Evolutionary conservation across 2,888 invertebrate species (phyloP).

Genomic region (Tipula lateralis): DNA sequence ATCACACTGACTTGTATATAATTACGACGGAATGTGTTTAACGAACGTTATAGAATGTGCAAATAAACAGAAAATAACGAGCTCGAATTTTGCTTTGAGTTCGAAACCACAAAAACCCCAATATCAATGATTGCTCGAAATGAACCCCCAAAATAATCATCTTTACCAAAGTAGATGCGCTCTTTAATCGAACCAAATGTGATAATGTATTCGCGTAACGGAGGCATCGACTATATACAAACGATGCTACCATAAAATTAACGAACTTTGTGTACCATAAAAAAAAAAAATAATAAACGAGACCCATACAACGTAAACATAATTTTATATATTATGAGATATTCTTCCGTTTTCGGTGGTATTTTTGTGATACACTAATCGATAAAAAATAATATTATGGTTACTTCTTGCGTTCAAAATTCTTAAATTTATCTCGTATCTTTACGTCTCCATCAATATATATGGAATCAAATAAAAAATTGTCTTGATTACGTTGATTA

Average conservation of each 20-base stretch:
- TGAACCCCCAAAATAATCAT: not conserved
- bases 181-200: not conserved
- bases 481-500: slow-evolving; percentile 9
- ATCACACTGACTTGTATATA: not conserved
- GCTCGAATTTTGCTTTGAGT: not conserved
- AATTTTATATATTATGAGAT: not conserved
- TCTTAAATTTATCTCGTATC: not conserved
- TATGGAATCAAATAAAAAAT: not conserved
- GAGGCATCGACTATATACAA: not conserved
- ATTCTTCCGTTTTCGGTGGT: not conserved
- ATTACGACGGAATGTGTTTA: not conserved
- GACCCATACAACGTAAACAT: not conserved
- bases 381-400: not conserved
- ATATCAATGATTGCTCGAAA: not conserved
- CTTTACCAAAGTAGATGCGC: not conserved
- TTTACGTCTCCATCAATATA: not conserved
- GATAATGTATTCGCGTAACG: not conserved
- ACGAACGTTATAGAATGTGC: not conserved
- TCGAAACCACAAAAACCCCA: not conserved
- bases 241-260: not conserved
- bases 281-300: not conserved
- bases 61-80: not conserved
- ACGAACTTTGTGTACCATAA: not conserved
- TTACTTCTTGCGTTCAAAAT: not conserved
- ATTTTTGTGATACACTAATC: slow-evolving; percentile 11